Evolutionary conservation across 1,140 invertebrate genomes (phyloP), one percentile per base, ranked within the genome.

Genomic region (Cherax quadricarinatus): DNA sequence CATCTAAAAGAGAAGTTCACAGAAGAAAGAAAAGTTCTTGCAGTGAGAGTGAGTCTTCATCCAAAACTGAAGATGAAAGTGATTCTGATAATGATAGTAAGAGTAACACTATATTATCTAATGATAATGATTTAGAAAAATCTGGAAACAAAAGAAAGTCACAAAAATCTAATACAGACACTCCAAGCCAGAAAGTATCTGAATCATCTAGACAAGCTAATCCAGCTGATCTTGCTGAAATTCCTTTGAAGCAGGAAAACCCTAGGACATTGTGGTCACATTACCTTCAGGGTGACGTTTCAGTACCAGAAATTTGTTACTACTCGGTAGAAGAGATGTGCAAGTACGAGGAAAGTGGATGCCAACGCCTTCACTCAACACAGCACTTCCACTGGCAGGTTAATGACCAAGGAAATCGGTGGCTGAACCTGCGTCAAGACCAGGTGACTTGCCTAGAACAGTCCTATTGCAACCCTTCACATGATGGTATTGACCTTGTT

Each of bases 351-450:
- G 89, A 57, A 1, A 86, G 18, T 53, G 84, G 53, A 4, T 91
- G 89, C 62, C 53, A 41, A 18, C 49, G 66, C 3, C 84, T 91
- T 9, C 89, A 91, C 66, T 24, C 84, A 78, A 48, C 53, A 16
- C 60, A 66, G 5, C 89, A 91, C 75, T 91, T 91, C 84, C 89
- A 91, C 62, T 91, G 89, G 89, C 89, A 91, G 60, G 84, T 91
- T 18, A 82, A 30, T 18, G n/a, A 91, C 5, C 51, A 81, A 30
- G 57, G 30, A 14, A 66, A 60, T 14, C 41, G 60, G 49, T 91
- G 89, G 89, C 12, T 51, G 4, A 91, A 91, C 85, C 57, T 91
- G 9, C 84, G 53, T 12, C 53, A 24, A 12, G 30, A 80, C 9
- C 84, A 91, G 78, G 84, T 82, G 21, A 66, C 60, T 60, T 81